phyloP scores from a whole-genome alignment of 2,888 invertebrate genomes.

The Ectemnius cavifrons region DNA sequence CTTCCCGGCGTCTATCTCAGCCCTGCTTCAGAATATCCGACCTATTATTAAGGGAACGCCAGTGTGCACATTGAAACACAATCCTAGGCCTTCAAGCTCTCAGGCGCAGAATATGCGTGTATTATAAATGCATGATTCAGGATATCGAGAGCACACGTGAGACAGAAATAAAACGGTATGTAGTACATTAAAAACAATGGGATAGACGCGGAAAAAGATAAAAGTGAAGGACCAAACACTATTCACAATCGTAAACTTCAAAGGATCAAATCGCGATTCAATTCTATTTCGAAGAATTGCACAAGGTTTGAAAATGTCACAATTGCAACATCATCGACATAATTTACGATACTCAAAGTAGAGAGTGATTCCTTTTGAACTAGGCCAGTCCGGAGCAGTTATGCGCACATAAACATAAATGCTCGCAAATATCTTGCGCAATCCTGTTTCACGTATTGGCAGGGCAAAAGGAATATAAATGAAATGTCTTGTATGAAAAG shows the following conservation, averaged over 20 bases:
- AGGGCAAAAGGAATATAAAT: no score
- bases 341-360: neutral
- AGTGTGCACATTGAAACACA: constrained; percentile 13
- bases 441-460: neutral
- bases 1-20: constrained; percentile 1
- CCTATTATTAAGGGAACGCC: neutral
- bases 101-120: constrained; percentile 62
- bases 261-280: constrained; percentile 10
- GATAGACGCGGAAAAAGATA: constrained; percentile 10
- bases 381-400: constrained; percentile 37
- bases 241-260: constrained; percentile 2
- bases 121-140: constrained; percentile 51
- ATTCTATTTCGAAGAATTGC: constrained; percentile 6
- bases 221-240: constrained; percentile 7
- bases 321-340: constrained; percentile 11
- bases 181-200: constrained; percentile 16
- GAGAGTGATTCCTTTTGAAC: constrained; percentile 33
- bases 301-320: constrained; percentile 17
- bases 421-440: neutral
- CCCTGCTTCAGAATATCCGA: constrained; percentile 3
- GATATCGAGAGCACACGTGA: constrained; percentile 52
- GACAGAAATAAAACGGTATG: constrained; percentile 23
- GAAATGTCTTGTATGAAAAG: neutral
- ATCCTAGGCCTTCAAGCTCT: constrained; percentile 69
- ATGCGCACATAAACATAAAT: neutral